phyloP scores from a whole-genome alignment of 2,888 invertebrate genomes.

The Orgyia antiqua region DNA sequence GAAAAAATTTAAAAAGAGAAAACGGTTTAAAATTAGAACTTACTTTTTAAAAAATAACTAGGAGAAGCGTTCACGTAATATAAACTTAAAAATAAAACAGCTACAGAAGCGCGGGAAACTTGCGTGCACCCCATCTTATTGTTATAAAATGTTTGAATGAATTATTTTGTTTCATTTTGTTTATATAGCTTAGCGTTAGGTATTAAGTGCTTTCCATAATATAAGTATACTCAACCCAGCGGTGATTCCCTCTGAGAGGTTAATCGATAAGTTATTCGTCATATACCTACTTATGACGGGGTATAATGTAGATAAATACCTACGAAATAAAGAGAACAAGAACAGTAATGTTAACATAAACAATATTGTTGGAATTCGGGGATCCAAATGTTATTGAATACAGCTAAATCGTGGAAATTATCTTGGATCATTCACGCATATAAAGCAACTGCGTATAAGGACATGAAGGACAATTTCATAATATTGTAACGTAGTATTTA shows the following conservation, averaged over 20 bases:
- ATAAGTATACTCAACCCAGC: conserved; percentile 9
- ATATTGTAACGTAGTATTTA: no score
- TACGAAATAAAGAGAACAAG: neutral
- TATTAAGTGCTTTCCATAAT: conserved; percentile 12
- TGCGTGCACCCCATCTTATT: conserved; percentile 14
- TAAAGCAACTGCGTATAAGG: neutral
- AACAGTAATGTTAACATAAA: neutral
- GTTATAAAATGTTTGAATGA: neutral
- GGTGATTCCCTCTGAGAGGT: conserved; percentile 20
- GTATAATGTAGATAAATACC: neutral
- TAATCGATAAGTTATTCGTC: conserved; percentile 11
- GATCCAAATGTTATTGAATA: conserved; percentile 7
- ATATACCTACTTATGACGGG: conserved; percentile 1
- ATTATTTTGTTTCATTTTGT: conserved; percentile 1
- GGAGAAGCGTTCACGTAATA: conserved; percentile 12
- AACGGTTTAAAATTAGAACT: no score
- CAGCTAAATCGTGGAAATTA: conserved; percentile 9
- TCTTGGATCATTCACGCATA: conserved; percentile 2
- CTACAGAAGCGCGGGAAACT: conserved; percentile 2
- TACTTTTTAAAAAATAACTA: neutral
- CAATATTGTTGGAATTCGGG: conserved; percentile 8
- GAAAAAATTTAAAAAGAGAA: no score
- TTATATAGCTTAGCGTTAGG: conserved; percentile 4
- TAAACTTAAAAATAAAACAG: conserved; percentile 8
- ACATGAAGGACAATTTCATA: no score